Evolutionary conservation across 2,888 invertebrate species (phyloP), one percentile per base, ranked within the genome.

Genomic region (Ernsta delagoae): DNA sequence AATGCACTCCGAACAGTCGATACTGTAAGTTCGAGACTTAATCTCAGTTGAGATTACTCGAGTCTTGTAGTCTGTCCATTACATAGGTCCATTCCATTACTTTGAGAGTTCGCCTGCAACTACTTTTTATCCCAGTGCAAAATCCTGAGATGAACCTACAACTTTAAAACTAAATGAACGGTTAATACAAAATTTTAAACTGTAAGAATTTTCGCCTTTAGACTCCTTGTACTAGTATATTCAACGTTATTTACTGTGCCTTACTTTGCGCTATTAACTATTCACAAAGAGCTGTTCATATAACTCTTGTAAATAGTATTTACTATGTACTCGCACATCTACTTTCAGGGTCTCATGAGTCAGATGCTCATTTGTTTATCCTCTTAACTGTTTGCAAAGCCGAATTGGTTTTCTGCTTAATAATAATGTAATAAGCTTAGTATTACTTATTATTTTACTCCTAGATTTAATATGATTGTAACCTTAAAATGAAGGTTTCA

Each of bases 11-110:
- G 75, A 77, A 76, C 79, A 83, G 82, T 85, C 86, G 83, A 90
- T 90, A 87, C 85, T 79, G 78, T 78, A 87, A 90, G 83, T 91
- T 88, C 73, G 79, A 79, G 86, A 86, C 83, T 90, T 89, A 88
- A 90, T 90, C 89, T 86, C 80, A 84, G 83, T 86, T 81, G 80
- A 83, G 86, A 89, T 88, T 87, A 87, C 85, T 81, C 75, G 72
- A 80, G 80, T 79, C 76, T 77, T 81, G 78, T 79, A 77, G 76
- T 74, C 79, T 79, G 82, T 82, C 81, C 81, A 79, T 82, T 83
- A 79, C 77, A 78, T 80, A 73, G 75, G 73, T 76, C 77, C 78
- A 76, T 82, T 80, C 79, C 79, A 79, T 81, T 83, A 82, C 81
- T 83, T 83, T 79, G 79, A 70, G 79, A 86, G 83, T 84, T 85